Conservation (phyloP, 1,140 invertebrate species). For the Pogonomyrmex barbatus region DNA sequence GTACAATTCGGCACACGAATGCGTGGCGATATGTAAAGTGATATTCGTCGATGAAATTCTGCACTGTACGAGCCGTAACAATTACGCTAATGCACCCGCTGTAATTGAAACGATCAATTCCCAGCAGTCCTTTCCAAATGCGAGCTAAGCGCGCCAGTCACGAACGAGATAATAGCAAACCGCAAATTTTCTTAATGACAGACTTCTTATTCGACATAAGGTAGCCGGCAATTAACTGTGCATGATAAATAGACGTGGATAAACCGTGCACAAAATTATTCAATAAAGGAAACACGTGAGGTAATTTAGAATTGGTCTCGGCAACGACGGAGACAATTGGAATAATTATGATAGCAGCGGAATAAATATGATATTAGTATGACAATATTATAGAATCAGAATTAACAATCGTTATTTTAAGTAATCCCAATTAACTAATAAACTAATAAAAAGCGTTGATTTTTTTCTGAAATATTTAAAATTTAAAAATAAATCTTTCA, state of each 20-base stretch:
- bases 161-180: constrained; percentile 67
- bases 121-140: constrained; percentile 57
- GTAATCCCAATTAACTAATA: background rate
- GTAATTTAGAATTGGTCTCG: constrained; percentile 26
- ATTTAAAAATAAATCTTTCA: background rate
- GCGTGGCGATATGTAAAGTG: constrained; percentile 58
- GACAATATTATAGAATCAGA: constrained; percentile 14
- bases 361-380: constrained; percentile 1
- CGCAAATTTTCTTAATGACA: constrained; percentile 59
- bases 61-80: constrained; percentile 62
- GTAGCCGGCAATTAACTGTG: constrained; percentile 51
- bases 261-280: constrained; percentile 38
- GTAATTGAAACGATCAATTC: constrained; percentile 74
- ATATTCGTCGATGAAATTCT: constrained; percentile 65
- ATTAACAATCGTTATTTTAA: background rate
- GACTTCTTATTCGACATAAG: constrained; percentile 60
- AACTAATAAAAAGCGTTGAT: background rate
- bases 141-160: constrained; percentile 62
- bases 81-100: constrained; percentile 63
- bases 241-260: constrained; percentile 50
- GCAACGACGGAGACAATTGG: background rate
- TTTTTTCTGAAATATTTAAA: background rate
- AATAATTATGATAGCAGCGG: background rate
- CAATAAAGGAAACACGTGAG: constrained; percentile 35
- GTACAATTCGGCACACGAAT: constrained; percentile 24